Base-by-base conservation (phyloP, 2,113 vertebrate species). In the Sardina pilchardus region DNA sequence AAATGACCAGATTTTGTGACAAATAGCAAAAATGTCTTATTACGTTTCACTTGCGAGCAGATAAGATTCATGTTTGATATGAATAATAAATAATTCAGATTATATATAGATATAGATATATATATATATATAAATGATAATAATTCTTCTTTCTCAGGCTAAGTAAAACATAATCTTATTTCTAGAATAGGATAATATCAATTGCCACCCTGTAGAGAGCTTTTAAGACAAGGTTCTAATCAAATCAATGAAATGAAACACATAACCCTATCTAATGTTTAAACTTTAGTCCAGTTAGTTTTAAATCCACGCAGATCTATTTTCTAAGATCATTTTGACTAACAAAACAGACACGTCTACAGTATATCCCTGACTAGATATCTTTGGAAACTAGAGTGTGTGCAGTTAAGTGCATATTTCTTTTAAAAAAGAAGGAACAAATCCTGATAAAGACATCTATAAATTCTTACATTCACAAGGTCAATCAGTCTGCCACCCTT, bases 51-150 rank as follows among this genome's bases (percentile, higher is more conserved):
- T 78, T 34, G 71, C 30, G 12, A 34, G 12, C 71, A 16, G 67
- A 75, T 75, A 78, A 34, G 34, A 78, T 78, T 78, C 30, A 78
- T 36, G 71, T 17, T 78, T 78, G 4, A 36, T 17, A 36, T 78
- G 14, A 36, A 34, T 78, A 78, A 78, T 78, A 78, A 36, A 78
- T 78, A 17, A 78, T n/a, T n/a, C n/a, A n/a, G n/a, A n/a, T n/a
- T 78, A 14, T 14, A 34, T 2, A 34, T 34, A 9, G 34, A 78
- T 71, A 34, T 26, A 2, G 34, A 14, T 71, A n/a, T 78, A 14
- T 14, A 34, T 2, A 34, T 34, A 9, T 71, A 78, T 71, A 34
- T 26, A 2, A 71, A 14, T 71, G 1, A 71, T 71, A 30, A 71
- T 71, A 30, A 71, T 30, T 34, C 9, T 1, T 71, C n/a, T 71